Percentiles rank a stretch among this genome's conserved stretches.
Evolutionary conservation across 2,797 vertebrate species (phyloP).

Genomic region (Champsocephalus gunnari): DNA sequence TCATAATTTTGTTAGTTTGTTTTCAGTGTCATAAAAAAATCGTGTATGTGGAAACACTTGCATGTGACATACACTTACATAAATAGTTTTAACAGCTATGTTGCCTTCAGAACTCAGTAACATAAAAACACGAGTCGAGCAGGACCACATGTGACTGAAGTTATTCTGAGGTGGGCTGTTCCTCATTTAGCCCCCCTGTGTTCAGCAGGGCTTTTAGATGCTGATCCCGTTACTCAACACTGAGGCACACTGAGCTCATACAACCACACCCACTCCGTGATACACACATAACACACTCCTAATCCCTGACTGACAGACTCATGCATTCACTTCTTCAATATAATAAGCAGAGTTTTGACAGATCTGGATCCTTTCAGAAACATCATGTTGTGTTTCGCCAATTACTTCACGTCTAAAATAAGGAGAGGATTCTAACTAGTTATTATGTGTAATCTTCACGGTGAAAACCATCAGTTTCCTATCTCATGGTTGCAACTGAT

Average conservation of each 20-base stretch:
- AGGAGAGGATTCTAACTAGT: constrained; percentile 15
- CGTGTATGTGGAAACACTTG: neutral
- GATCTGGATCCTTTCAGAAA: neutral
- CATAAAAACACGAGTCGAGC: constrained; percentile 26
- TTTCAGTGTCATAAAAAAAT: constrained; percentile 3
- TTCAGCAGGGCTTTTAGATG: constrained; percentile 64
- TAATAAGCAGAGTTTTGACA: constrained; percentile 30
- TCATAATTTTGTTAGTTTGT: neutral
- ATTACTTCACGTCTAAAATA: neutral
- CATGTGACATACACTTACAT: neutral
- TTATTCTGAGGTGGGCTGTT: constrained; percentile 67
- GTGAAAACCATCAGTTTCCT: neutral
- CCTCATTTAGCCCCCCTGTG: constrained; percentile 67
- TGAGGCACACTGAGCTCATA: constrained; percentile 56
- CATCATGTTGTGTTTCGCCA: neutral
- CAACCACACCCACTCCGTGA: constrained; percentile 44
- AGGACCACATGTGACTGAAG: constrained; percentile 53
- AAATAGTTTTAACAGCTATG: neutral
- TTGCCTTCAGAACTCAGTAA: constrained; percentile 21
- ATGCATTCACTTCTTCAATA: constrained; percentile 16
- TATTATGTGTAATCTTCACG: neutral
- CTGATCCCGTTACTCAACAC: constrained; percentile 80
- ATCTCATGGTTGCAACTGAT: constrained; percentile 6
- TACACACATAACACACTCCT: constrained; percentile 44
- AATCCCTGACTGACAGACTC: constrained; percentile 46